These are phyloP conservation scores for Perithous albicinctus DNA, from an alignment of 2,888 invertebrate genomes.

Conservation along the genomic window DNA sequence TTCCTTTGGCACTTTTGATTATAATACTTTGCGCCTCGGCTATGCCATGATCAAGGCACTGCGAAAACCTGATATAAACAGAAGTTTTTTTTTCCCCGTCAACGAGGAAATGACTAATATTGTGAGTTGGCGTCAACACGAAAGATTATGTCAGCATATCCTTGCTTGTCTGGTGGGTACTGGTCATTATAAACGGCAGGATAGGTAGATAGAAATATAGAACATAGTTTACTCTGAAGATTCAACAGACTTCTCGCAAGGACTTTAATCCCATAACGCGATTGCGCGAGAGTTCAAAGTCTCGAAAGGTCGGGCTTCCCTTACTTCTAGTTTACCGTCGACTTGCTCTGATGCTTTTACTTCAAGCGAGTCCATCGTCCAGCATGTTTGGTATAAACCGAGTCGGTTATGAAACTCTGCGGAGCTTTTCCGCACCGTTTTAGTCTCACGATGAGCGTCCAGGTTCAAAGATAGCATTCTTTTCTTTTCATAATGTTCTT, in stretches of 20 bases:
- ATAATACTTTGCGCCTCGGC: constrained; percentile 7
- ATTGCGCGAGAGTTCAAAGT: constrained; percentile 37
- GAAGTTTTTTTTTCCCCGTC: constrained; percentile 9
- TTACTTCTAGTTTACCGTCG: constrained; percentile 23
- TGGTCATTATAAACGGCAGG: not conserved
- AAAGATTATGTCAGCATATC: constrained; percentile 3
- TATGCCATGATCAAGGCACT: not conserved
- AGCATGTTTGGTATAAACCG: constrained; percentile 29
- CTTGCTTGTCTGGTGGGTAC: constrained; percentile 8
- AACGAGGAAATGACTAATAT: constrained; percentile 29
- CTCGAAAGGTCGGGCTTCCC: constrained; percentile 33
- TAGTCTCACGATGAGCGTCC: constrained; percentile 26
- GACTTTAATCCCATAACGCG: constrained; percentile 38
- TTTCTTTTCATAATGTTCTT: constrained; percentile 43
- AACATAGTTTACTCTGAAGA: constrained; percentile 8
- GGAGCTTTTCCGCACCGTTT: constrained; percentile 21
- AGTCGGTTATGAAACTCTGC: constrained; percentile 28
- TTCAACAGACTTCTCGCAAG: constrained; percentile 23
- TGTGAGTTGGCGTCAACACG: constrained; percentile 9
- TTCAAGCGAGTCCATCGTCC: constrained; percentile 22
- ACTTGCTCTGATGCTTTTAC: constrained; percentile 31
- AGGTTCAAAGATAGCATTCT: constrained; percentile 29
- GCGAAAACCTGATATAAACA: not conserved
- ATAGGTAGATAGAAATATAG: not conserved
- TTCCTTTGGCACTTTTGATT: constrained; percentile 28